Percentiles rank a stretch among this genome's conserved stretches.
These are phyloP conservation scores for Lepidotrigona ventralis DNA, from an alignment of 1,140 invertebrate genomes.

Conservation along the genomic window DNA sequence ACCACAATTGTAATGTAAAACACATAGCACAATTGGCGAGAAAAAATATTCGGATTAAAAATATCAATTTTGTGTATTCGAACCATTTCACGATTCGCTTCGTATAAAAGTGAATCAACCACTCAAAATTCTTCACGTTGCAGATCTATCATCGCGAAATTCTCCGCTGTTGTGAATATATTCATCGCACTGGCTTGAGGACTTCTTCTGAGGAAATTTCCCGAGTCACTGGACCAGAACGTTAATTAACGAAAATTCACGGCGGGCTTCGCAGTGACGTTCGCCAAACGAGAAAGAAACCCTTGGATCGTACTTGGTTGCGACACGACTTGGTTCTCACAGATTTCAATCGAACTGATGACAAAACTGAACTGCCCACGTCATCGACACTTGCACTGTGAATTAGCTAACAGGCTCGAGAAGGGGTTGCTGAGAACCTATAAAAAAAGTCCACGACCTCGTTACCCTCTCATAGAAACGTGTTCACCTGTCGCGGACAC, in stretches of 20 bases:
- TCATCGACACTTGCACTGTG: not conserved
- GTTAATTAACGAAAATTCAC: conserved; percentile 23
- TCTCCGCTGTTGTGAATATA: not conserved
- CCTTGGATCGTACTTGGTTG: not conserved
- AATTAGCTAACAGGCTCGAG: not conserved
- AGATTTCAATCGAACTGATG: not conserved
- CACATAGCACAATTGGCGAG: too few relatives aligned
- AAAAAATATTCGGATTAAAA: too few relatives aligned
- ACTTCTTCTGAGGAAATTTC: not conserved
- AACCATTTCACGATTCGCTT: too few relatives aligned
- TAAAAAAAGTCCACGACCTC: conserved; percentile 38
- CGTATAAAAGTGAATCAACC: too few relatives aligned
- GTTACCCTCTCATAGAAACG: conserved; percentile 9
- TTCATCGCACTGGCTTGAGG: too few relatives aligned
- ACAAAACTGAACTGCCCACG: not conserved
- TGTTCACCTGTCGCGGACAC: conserved; percentile 2
- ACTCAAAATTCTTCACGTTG: too few relatives aligned
- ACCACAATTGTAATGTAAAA: too few relatives aligned
- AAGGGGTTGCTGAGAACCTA: conserved; percentile 29
- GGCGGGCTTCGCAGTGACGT: conserved; percentile 8
- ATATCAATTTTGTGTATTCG: too few relatives aligned
- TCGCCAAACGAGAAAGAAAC: conserved; percentile 5
- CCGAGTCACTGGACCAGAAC: not conserved
- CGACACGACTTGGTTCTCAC: not conserved
- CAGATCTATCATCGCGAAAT: not conserved